Conservation (phyloP, 2,888 invertebrate species). For the Xiphydria camelus region DNA sequence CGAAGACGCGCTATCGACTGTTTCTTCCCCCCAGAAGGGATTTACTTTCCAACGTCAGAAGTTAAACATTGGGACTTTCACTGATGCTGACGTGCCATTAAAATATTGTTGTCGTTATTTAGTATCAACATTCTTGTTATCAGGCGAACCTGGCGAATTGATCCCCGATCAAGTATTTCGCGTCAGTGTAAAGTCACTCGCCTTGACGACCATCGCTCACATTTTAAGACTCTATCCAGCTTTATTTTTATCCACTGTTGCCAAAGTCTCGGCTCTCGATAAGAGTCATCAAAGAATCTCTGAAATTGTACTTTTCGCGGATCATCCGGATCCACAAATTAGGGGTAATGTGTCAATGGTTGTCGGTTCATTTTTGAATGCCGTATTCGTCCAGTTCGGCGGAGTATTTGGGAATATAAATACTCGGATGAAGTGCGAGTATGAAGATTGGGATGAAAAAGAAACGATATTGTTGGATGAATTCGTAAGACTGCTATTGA, state of each 20-base stretch:
- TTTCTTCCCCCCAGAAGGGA: constrained; percentile 31
- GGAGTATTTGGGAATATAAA: constrained; percentile 60
- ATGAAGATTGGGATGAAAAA: no score
- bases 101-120: constrained; percentile 75
- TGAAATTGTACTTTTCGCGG: constrained; percentile 72
- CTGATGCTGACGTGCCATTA: constrained; percentile 69
- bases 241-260: constrained; percentile 66
- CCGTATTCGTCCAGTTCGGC: constrained; percentile 63
- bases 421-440: constrained; percentile 10
- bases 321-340: constrained; percentile 81
- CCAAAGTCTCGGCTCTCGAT: constrained; percentile 37
- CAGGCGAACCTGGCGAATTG: constrained; percentile 64
- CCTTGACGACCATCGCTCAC: constrained; percentile 77
- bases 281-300: constrained; percentile 64
- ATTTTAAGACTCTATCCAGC: constrained; percentile 76
- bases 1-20: constrained; percentile 34
- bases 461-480: constrained; percentile 61
- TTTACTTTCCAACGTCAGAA: no score
- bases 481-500: constrained; percentile 59
- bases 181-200: constrained; percentile 89
- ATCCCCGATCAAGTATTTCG: constrained; percentile 77
- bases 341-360: constrained; percentile 72
- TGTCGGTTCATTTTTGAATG: constrained; percentile 69
- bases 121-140: constrained; percentile 72
- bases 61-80: constrained; percentile 64